Evolutionary conservation across 2,888 invertebrate genomes (phyloP), one percentile per base, ranked within the genome.

Genomic region (Dioctria rufipes): DNA sequence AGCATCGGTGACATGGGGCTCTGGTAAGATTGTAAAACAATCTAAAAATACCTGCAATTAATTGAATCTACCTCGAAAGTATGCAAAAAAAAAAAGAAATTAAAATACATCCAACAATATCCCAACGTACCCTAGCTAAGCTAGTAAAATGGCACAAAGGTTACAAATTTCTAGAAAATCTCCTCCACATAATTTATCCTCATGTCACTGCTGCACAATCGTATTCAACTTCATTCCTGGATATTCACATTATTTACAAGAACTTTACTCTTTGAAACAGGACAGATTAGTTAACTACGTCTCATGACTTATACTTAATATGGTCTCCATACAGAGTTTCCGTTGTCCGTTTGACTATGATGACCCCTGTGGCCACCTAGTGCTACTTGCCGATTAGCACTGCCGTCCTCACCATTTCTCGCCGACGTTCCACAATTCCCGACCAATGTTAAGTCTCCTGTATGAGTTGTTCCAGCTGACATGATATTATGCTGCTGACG

Each of bases 261-360:
- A 54, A 78, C 13, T 40, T n/a, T 37, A 39, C 37, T 25, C 25
- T 43, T 49, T 58, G 37, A 77, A 77, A 39, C 46, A 63, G 77
- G 63, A 63, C 61, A 77, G 63, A 77, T 77, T 77, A 63, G 77
- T 77, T 77, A 77, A 77, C 77, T 77, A 77, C 77, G 37, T 60
- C 25, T 25, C 42, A 42, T 58, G n/a, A 77, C 77, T 78, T 66
- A 25, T 25, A 78, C 65, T 89, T 91, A 94, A 90, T 94, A 94
- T 84, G 94, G 94, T 89, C 94, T 90, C 94, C 94, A 95, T 78
- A 94, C 94, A 65, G 94, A 93, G 86, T 94, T 91, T 88, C 86
- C 91, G 84, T 85, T 89, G 84, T 91, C 91, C 83, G 87, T 88
- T 84, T 89, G 89, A 84, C 87, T 88, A 83, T 89, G 89, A 83